Evolutionary conservation across 2,888 invertebrate species (phyloP).

Genomic region (Laothoe populi): DNA sequence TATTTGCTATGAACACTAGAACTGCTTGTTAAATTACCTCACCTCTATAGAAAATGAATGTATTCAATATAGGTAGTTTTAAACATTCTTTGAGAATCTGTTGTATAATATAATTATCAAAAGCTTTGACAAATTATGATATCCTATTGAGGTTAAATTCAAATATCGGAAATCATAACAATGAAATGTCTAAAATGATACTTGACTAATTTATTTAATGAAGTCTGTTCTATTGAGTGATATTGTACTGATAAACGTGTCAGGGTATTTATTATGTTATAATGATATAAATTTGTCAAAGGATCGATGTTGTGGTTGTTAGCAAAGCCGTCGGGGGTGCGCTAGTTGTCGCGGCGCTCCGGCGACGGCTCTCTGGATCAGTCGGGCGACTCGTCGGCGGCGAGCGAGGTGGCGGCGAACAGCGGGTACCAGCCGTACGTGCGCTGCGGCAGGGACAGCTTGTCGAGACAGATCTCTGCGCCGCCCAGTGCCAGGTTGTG

Average conservation of each 20-base stretch:
- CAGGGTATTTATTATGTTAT: background rate
- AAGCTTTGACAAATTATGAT: background rate
- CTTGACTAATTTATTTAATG: background rate
- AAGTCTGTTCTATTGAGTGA: background rate
- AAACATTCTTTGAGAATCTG: background rate
- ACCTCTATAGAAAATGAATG: background rate
- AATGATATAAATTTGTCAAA: background rate
- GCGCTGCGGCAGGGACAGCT: conserved; percentile 91
- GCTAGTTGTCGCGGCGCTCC: conserved; percentile 71
- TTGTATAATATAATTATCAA: background rate
- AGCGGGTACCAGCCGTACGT: conserved; percentile 96
- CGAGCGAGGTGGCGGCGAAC: conserved; percentile 93
- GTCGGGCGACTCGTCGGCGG: conserved; percentile 85
- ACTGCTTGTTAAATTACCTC: background rate
- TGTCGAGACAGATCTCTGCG: conserved; percentile 93
- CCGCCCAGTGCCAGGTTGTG: conserved; percentile 93
- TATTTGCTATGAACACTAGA: background rate
- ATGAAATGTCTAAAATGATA: background rate
- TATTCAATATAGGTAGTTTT: background rate
- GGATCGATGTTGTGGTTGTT: conserved; percentile 8
- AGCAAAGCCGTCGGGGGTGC: conserved; percentile 64
- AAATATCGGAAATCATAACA: too few relatives aligned
- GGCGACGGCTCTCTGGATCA: conserved; percentile 84
- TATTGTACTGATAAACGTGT: too few relatives aligned
- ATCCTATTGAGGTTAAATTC: background rate